Evolutionary conservation across 2,113 vertebrate genomes (phyloP), one percentile per base, ranked within the genome.

Genomic region (Crotalus viridis): DNA sequence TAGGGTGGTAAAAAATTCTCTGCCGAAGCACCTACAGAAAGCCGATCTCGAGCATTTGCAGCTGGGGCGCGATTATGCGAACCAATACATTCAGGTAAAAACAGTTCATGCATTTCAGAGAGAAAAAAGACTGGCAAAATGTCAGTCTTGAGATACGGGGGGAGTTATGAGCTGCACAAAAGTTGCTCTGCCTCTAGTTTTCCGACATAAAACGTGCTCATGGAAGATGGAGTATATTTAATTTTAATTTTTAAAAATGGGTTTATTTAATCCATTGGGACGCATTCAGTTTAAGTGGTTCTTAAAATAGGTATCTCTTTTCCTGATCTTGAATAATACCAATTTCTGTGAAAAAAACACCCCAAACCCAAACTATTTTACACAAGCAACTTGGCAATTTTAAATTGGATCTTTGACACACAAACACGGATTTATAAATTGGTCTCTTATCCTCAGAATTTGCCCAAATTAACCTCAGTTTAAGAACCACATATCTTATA

Each of bases 81-180:
- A 96, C 91, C 96, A 95, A 91, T 98, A 96, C 22, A 88, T 97
- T 51, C 91, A 97, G 97, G 97, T 98, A 97, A 90, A 92, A 3
- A 19, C 19, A 9, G 26, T 87, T 52, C 22, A 21, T 8, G 48
- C 51, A n/a, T 54, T 39, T 59, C 22, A 43, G 8, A 43, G 24
- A 28, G 19, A 10, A 51, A 87, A 87, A n/a, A 39, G 10, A 13
- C n/a, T 39, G 33, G 28, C 51, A 88, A 33, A 3, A 33, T 12
- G 22, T 52, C 12, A n/a, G 52, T 6, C 22, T 15, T 46, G 74
- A 22, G 46, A 46, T 48, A 89, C 19, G 24, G 39, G 59, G 10
- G 24, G 28, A 55, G 19, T 28, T 15, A 46, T 0, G 12, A 1
- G n/a, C 8, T 86, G 90, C 39, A 59, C 24, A 48, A 86, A 28